Conservation (phyloP, 1,140 invertebrate genomes). For the Hylaeus anthracinus region DNA sequence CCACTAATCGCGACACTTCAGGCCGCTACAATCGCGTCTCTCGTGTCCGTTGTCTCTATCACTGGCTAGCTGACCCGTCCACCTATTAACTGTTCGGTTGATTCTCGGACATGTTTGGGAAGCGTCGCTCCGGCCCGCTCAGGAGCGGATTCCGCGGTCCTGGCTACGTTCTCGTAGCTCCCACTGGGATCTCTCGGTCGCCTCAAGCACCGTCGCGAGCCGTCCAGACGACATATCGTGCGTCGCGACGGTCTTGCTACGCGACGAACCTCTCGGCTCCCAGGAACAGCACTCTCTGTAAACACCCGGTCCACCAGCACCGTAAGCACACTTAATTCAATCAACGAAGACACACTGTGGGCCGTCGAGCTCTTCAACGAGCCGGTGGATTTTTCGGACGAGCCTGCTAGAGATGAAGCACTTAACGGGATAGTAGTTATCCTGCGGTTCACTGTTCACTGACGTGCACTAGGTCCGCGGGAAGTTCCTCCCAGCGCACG, state of each 20-base stretch:
- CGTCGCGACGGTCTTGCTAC: constrained; percentile 12
- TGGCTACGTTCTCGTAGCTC: constrained; percentile 30
- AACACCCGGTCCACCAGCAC: neutral
- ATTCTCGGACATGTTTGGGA: constrained; percentile 20
- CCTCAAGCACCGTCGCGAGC: constrained; percentile 19
- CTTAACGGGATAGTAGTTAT: neutral
- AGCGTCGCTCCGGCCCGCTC: neutral
- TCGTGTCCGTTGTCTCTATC: neutral
- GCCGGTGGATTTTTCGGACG: constrained; percentile 30
- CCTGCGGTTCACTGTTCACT: constrained; percentile 42
- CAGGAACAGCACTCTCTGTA: neutral
- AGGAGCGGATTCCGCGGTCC: constrained; percentile 19
- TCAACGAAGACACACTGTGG: constrained; percentile 14
- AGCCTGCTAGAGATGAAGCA: neutral
- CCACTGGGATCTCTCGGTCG: constrained; percentile 20
- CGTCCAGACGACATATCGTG: constrained; percentile 47
- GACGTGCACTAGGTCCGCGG: neutral
- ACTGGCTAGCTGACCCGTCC: neutral
- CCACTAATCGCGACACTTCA: constrained; percentile 9
- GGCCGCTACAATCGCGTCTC: neutral
- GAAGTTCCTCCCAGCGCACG: neutral
- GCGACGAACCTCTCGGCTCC: neutral
- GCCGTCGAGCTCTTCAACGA: constrained; percentile 21
- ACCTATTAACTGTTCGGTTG: constrained; percentile 10
- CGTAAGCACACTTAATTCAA: constrained; percentile 1